A percentile compares a stretch with the other conserved stretches of the same genome.
phyloP scores from a whole-genome alignment of 2,888 invertebrate species.

The Lithophane ornitopus region DNA sequence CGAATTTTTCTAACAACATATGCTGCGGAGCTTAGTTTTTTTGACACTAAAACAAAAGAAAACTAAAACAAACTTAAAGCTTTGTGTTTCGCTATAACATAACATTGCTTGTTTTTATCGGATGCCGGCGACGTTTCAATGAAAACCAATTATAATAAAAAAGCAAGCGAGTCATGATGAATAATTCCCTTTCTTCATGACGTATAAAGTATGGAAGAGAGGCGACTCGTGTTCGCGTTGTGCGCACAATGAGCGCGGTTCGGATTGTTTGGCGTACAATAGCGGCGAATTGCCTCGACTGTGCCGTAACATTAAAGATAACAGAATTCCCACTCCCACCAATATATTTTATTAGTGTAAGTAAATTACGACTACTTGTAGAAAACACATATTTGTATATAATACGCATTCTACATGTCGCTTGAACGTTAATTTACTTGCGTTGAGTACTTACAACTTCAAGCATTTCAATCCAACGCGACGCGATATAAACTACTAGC shows the following conservation, averaged over 20 bases:
- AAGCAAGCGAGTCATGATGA: constrained; percentile 7
- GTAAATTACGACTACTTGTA: not conserved
- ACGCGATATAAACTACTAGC: not conserved
- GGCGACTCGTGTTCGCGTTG: not conserved
- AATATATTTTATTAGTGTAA: too few relatives aligned
- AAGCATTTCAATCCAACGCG: not conserved
- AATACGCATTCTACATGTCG: not conserved
- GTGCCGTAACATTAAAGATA: not conserved
- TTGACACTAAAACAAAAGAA: too few relatives aligned
- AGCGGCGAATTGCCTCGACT: not conserved
- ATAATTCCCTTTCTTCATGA: not conserved
- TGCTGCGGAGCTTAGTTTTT: too few relatives aligned
- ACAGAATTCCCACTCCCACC: not conserved
- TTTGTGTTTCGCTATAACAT: constrained; percentile 14
- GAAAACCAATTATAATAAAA: constrained; percentile 37
- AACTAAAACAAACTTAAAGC: too few relatives aligned
- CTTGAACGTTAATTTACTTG: not conserved
- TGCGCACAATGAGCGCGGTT: constrained; percentile 12
- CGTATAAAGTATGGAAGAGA: constrained; percentile 7
- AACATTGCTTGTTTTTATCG: constrained; percentile 6
- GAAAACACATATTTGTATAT: not conserved
- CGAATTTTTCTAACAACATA: too few relatives aligned
- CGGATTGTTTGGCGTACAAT: constrained; percentile 32
- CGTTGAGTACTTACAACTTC: not conserved
- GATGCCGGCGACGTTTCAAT: not conserved